Evolutionary conservation across 2,797 vertebrate species (phyloP), one percentile per base, ranked within the genome.

Genomic region (Pagetopsis macropterus): DNA sequence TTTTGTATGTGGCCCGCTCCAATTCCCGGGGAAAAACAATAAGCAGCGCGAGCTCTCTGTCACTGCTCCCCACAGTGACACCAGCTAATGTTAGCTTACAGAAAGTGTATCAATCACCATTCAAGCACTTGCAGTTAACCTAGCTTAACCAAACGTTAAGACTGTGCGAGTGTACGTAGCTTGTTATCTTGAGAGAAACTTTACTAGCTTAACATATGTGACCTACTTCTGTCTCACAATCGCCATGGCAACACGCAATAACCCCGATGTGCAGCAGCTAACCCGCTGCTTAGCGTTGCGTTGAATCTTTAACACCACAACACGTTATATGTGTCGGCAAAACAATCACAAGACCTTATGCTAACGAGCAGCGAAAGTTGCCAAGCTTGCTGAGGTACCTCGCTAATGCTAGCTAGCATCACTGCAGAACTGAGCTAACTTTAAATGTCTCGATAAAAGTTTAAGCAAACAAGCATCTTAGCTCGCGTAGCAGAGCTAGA

Each of bases 171-270:
- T 1, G 3, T 9, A 14, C 0, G 3, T 5, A 33, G 21, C 9
- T 41, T 3, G 3, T 27, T 61, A 37, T 56, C 12, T 44, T 37
- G 21, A 1, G 1, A n/a, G 7, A 80, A 55, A 85, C 81, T 73
- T 81, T 23, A 45, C 41, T 31, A 64, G 56, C 46, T 41, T 63
- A 62, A 74, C 59, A 40, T 52, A n/a, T 49, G 16, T 67, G 72
- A 81, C 79, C 72, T 45, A 65, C 68, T 84, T 82, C 2, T 17
- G 62, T 59, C 58, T n/a, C 12, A 17, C 64, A 71, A 86, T 90
- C 62, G 62, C 76, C 82, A 91, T 92, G 84, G 82, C 79, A 93
- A 91, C 89, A 76, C 58, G 59, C 31, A 27, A 8, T 74, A 57
- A 68, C 79, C 33, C 19, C 48, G 9, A 67, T 16, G 6, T 21